Evolutionary conservation across 2,113 vertebrate species (phyloP), one percentile per base, ranked within the genome.

Genomic region (Aegithalos caudatus): DNA sequence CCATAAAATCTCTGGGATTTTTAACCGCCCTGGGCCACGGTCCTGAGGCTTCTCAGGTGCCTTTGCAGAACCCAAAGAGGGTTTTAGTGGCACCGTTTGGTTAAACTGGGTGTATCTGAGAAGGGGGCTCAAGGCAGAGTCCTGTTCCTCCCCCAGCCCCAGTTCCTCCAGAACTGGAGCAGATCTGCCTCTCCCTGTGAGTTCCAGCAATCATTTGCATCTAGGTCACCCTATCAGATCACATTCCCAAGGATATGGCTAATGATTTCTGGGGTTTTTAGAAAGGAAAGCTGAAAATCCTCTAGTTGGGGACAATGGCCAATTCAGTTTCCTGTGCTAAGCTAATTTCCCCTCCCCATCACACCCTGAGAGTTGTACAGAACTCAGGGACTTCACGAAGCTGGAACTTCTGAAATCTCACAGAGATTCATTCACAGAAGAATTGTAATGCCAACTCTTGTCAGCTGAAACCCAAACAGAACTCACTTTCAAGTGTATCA

Each of bases 281-380:
- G 64, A 94, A 88, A 70, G 7, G 44, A 93, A 92, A 95, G 60
- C 67, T 86, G 82, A 90, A 96, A 94, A 96, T 94, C 85, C 71
- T 92, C 53, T 53, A 56, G 25, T 2, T 74, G 37, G 25, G n/a
- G 44, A 93, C 85, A 94, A 94, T 81, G 60, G 71, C 31, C 37
- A 78, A 91, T 86, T 93, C 56, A 83, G 62, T 90, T 90, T 60
- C 33, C 20, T n/a, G n/a, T n/a, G n/a, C n/a, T n/a, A 88, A 90
- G 51, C 28, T 79, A 10, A 45, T 90, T 94, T 48, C 54, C 54
- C 17, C 25, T 86, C 25, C 23, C 31, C 51, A 53, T 67, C 48
- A 9, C 7, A 66, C 25, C 44, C 20, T 10, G 28, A 67, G 47
- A 37, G 56, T 50, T 8, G 0, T 57, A 54, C 14, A 37, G 57